Percentiles rank a stretch among this genome's conserved stretches.
Evolutionary conservation across 92 coral and sea anemone genomes (phyloP).

Genomic region (Hydrozoanthus gracilis): DNA sequence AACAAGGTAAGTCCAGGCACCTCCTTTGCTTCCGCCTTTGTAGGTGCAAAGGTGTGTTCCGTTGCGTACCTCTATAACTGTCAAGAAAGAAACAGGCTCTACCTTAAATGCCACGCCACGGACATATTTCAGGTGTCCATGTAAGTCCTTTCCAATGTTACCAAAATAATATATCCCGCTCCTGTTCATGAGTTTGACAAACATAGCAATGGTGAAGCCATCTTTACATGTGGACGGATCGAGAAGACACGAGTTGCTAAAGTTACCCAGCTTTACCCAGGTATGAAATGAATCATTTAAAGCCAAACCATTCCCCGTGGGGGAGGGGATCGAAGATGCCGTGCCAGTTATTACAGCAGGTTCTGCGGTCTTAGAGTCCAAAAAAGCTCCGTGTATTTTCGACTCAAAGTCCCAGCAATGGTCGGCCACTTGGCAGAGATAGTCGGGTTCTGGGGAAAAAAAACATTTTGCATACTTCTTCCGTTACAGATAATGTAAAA

Average conservation of each 20-base stretch:
- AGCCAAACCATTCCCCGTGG: constrained; percentile 34
- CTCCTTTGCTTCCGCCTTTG: not conserved
- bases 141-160: not conserved
- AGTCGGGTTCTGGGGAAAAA: constrained; percentile 16
- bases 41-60: constrained; percentile 28
- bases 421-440: constrained; percentile 34
- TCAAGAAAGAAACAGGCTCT: not conserved
- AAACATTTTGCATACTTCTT: too few species aligned
- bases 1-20: constrained; percentile 21
- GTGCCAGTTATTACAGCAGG: not conserved
- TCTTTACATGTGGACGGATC: constrained; percentile 39
- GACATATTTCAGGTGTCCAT: not conserved
- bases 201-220: constrained; percentile 39
- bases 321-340: not conserved
- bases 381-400: constrained; percentile 24
- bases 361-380: constrained; percentile 39
- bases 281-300: not conserved
- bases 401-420: constrained; percentile 47
- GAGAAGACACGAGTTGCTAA: constrained; percentile 23
- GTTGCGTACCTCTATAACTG: constrained; percentile 13
- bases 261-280: constrained; percentile 30
- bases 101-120: constrained; percentile 19
- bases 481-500: too few species aligned
- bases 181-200: constrained; percentile 21
- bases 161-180: not conserved